Base-by-base conservation (phyloP, 2,888 invertebrate genomes). In the Rhogogaster chlorosoma region DNA sequence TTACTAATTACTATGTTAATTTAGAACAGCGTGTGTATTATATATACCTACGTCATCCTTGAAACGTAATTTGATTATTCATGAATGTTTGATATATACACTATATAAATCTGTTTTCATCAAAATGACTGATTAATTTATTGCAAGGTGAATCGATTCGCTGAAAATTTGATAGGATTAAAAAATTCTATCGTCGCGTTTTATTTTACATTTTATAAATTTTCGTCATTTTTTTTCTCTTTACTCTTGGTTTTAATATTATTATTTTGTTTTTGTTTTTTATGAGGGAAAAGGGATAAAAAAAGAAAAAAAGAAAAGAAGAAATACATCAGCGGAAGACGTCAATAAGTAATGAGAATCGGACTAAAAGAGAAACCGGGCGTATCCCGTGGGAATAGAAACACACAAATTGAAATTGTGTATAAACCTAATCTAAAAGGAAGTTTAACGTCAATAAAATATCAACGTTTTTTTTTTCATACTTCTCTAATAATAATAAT, bases 271-370 rank as follows among this genome's bases (percentile, higher is more conserved):
- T 45, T 15, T 0, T 12, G 12, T 12, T n/a, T n/a, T n/a, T n/a
- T n/a, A n/a, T n/a, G n/a, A n/a, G 45, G 15, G n/a, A 0, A 38
- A 38, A 38, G 38, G 1, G 6, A 15, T 0, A 18, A 49, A 18
- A 18, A 18, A 49, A 18, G 6, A 49, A 49, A n/a, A 49, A 18
- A 49, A 49, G 1, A n/a, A n/a, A 64, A 29, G 29, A 29, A 64
- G 4, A 29, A 9, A 15, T 29, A n/a, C 38, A 38, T 36, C 42
- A 9, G n/a, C 38, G 71, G 38, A 73, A 73, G 71, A 73, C 36
- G 42, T 75, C 45, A 45, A 75, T 75, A 75, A 75, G 75, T 75
- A 45, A 75, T 49, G 75, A 75, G 75, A 75, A 45, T 45, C 75
- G 75, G 15, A 75, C 45, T 26, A 2, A 45, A 45, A 22, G 75